Evolutionary conservation across 2,888 invertebrate genomes (phyloP), one percentile per base, ranked within the genome.

Genomic region (Notocelia uddmanniana): DNA sequence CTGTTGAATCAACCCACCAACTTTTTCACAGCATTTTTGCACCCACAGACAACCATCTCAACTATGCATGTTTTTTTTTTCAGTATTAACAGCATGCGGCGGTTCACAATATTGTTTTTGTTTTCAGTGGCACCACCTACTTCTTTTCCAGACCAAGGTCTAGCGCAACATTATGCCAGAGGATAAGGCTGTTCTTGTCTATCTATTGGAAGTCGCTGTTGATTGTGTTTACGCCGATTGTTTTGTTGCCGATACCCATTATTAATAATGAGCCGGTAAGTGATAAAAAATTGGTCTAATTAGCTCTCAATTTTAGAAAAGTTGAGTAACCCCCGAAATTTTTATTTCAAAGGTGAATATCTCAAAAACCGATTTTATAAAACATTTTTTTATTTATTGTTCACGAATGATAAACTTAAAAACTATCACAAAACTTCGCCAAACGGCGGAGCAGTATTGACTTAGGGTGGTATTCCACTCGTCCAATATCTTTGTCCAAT

Each of bases 161-260:
- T 0, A 87, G 84, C 64, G 91, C 93, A 1, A 83, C 93, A 34
- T 21, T 89, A 76, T 77, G 86, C 69, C 92, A 91, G 74, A 80
- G 93, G 74, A 73, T 93, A 41, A 81, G 80, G 9, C 77, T 94
- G 48, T 96, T 96, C 82, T 78, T 96, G 6, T 85, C 91, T 45
- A 94, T 96, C 74, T 97, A 97, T 83, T 97, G 97, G 97, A 96
- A 95, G 82, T 95, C 96, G 1, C 79, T 97, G 0, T 93, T 97
- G 69, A 95, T 97, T 37, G 91, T 97, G 31, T 69, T 96, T 31
- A 95, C 96, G 79, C 97, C 97, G 0, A 77, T 97, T 5, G 69
- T 96, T 13, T 90, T 97, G 31, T 88, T 97, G 72, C 97, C 97
- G 0, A 92, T 97, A 73, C 94, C 97, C 73, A 85, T 96, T 8